Evolutionary conservation across 1,140 invertebrate genomes (phyloP).

Genomic region (Aphidius gifuensis): DNA sequence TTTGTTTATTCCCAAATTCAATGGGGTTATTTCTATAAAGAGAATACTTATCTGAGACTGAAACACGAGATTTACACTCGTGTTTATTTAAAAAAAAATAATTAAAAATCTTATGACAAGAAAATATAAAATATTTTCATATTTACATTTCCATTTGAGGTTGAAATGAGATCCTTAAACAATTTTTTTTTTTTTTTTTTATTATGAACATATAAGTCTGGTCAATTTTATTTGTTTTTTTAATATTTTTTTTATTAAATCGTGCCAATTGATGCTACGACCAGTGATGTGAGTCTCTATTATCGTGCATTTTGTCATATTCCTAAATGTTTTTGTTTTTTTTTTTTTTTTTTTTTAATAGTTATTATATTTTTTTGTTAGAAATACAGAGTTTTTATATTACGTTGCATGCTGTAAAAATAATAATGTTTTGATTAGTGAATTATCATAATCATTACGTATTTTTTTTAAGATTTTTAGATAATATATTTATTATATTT

Average conservation of each 20-base stretch:
- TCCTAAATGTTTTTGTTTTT: slow-evolving; percentile 8
- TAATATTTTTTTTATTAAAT: slow-evolving; percentile 8
- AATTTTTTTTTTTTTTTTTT: too few relatives aligned
- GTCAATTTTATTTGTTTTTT: not conserved
- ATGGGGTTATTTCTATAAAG: too few relatives aligned
- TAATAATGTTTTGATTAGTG: slow-evolving; percentile 15
- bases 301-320: not conserved
- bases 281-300: not conserved
- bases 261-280: slow-evolving; percentile 10
- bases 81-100: too few relatives aligned
- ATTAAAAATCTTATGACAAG: too few relatives aligned
- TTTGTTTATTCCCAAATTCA: too few relatives aligned
- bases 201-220: too few relatives aligned
- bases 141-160: too few relatives aligned
- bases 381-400: slow-evolving; percentile 27
- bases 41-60: too few relatives aligned
- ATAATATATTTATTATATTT: not conserved
- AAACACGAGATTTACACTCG: too few relatives aligned
- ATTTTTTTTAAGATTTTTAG: slow-evolving; percentile 14
- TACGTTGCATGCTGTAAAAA: slow-evolving; percentile 29
- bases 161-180: too few relatives aligned
- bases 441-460: slow-evolving; percentile 3
- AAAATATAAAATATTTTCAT: too few relatives aligned
- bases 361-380: slow-evolving; percentile 23
- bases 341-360: slow-evolving; percentile 14